These are phyloP conservation scores for Morpho deidamia DNA, from an alignment of 2,888 invertebrate species.

Conservation along the genomic window DNA sequence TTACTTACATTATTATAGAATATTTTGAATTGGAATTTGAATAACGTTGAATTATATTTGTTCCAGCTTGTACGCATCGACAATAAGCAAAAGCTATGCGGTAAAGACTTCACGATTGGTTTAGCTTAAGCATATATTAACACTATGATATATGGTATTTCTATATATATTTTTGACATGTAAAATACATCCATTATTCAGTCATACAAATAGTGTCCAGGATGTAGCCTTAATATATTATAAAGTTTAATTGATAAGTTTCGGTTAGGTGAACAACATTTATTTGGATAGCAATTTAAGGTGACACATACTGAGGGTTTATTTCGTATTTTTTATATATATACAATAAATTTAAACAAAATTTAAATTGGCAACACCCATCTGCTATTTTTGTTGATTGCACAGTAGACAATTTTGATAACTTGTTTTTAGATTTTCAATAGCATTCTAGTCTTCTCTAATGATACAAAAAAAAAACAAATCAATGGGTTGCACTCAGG, in stretches of 20 bases:
- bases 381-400: no score
- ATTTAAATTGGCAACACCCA: background rate
- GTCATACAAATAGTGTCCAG: constrained; percentile 18
- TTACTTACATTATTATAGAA: no score
- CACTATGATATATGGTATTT: constrained; percentile 16
- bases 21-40: no score
- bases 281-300: constrained; percentile 6
- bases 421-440: no score
- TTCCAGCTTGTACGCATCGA: constrained; percentile 67
- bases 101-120: constrained; percentile 22
- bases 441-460: no score
- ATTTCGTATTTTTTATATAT: constrained; percentile 2
- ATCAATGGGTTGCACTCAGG: no score
- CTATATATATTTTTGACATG: constrained; percentile 28
- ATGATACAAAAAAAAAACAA: no score
- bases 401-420: no score
- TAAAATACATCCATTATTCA: constrained; percentile 8
- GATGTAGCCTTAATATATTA: constrained; percentile 12
- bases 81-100: constrained; percentile 47
- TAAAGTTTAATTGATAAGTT: constrained; percentile 1
- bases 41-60: constrained; percentile 30
- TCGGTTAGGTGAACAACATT: constrained; percentile 1
- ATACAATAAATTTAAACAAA: background rate
- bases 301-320: background rate
- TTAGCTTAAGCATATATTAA: constrained; percentile 18